Conservation (phyloP, 92 coral and sea anemone species). For the Chrysogorgia sp. region DNA sequence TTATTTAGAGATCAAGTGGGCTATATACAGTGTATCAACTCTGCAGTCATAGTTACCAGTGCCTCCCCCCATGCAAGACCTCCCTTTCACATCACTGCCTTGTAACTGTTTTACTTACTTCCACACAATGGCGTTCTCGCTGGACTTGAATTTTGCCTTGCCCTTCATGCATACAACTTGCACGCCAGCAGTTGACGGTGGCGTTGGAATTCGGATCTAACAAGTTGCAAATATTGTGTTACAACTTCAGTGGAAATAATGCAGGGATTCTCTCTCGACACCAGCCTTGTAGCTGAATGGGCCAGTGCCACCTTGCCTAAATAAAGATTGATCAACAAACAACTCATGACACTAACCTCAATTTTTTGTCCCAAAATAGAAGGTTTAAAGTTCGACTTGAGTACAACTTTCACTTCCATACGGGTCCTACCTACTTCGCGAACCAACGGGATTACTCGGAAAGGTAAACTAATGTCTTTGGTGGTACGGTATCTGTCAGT, state of each 20-base stretch:
- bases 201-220: constrained; percentile 96
- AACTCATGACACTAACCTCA: constrained; percentile 61
- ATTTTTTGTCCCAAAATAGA: constrained; percentile 96
- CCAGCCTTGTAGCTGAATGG: neutral
- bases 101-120: constrained; percentile 69
- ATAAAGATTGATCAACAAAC: no score
- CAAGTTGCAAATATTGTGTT: neutral
- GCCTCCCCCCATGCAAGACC: no score
- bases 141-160: constrained; percentile 97
- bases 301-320: no score
- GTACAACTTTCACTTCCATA: constrained; percentile 98
- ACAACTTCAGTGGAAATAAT: neutral
- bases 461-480: constrained; percentile 95
- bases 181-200: constrained; percentile 99
- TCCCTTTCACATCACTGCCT: neutral
- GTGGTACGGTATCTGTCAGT: constrained; percentile 85
- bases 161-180: constrained; percentile 99
- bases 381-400: constrained; percentile 97
- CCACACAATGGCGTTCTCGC: constrained; percentile 99
- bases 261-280: neutral
- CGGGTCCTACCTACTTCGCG: constrained; percentile 94
- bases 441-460: constrained; percentile 95
- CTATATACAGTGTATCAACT: no score
- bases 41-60: no score
- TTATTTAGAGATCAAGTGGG: no score